Evolutionary conservation across 2,888 invertebrate species (phyloP), one percentile per base, ranked within the genome.

Genomic region (Ashinkailepas kermadecensis): DNA sequence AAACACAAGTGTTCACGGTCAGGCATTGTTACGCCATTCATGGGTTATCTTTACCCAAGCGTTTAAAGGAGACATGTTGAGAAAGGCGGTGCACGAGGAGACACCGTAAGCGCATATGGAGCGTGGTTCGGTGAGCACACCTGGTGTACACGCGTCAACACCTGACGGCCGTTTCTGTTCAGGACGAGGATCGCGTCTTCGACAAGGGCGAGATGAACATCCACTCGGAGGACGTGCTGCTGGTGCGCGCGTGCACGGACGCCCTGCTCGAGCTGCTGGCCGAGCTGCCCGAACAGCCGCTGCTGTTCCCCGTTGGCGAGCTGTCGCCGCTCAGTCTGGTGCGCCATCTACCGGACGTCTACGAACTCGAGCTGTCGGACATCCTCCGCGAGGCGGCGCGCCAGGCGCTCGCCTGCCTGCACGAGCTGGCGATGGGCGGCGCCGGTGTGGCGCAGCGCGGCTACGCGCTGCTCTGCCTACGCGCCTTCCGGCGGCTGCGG

Each of bases 191-290:
- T 80, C 88, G 91, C 85, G 90, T 92, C 0, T 92, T 92, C 86
- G 92, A 92, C 84, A 90, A 90, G 85, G 91, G 91, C 83, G 92
- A 92, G 85, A 88, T 89, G 83, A 92, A 92, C 86, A 88, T 89
- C 74, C 90, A 89, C 85, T 87, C 90, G 78, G 92, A 92, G 87
- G 90, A 89, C 82, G 86, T 88, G 0, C 80, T 83, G 11, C 79
- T 86, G 54, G 84, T 84, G 59, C 81, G 82, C 54, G 78, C 81
- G 39, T 80, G 23, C 74, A 74, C 74, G 21, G 56, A 9, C 21
- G 74, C 74, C 7, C 74, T 74, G 21, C 54, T 21, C 18, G 10
- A 13, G 10, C 39, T 74, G 56, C 56, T 74, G 18, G 21, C 74
- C 21, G 74, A 74, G 74, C 74, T 74, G 74, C 74, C 74, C 2